These are phyloP conservation scores for Carollia perspicillata DNA, from an alignment of 2,113 vertebrate genomes.

Conservation along the genomic window DNA sequence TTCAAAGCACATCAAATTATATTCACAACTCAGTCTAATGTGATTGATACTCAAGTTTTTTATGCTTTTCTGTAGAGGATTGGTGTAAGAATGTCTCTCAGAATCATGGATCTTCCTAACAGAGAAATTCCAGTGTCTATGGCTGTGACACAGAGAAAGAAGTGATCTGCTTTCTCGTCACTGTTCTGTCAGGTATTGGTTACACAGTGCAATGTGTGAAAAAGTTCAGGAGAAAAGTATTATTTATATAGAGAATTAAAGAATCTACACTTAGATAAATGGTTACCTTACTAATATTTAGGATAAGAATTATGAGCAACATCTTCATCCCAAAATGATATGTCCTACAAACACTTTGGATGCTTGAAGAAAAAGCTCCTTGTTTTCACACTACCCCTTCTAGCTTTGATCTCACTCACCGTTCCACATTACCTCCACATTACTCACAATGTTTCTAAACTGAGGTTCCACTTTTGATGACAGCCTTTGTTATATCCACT, in stretches of 20 bases:
- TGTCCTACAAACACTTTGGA: neutral
- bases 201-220: neutral
- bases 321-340: neutral
- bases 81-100: neutral
- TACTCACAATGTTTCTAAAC: neutral
- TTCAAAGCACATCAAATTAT: neutral
- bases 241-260: neutral
- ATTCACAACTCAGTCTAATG: neutral
- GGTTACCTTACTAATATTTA: neutral
- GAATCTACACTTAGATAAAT: neutral
- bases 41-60: neutral
- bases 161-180: neutral
- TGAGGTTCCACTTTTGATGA: neutral
- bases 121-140: neutral
- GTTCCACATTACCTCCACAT: neutral
- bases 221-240: neutral
- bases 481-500: neutral
- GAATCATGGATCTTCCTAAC: neutral
- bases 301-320: neutral
- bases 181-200: neutral
- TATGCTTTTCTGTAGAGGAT: neutral
- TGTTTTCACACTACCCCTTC: neutral
- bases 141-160: neutral
- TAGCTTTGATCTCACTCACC: neutral
- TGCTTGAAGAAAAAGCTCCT: neutral